Base-by-base conservation (phyloP, 2,888 invertebrate genomes). In the Heteromyza rotundicornis region DNA sequence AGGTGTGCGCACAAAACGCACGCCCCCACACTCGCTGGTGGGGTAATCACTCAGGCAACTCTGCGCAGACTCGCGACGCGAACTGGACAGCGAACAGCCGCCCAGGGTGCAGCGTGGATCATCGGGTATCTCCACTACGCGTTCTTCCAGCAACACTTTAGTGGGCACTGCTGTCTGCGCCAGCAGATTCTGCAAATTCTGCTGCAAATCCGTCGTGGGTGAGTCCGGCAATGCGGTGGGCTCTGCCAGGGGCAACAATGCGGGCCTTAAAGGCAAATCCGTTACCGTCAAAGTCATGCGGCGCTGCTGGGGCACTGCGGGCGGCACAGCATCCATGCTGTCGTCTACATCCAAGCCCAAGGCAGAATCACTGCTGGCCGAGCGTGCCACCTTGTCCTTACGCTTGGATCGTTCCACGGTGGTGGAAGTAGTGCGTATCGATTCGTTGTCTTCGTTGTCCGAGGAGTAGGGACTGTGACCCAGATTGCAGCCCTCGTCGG, bases 1-100 rank as follows among this genome's bases (percentile, higher is more conserved):
- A 0, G 94, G 94, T 0, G 93, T 92, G 63, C 93, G 84, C 81
- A 92, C 91, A 72, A 89, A 91, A 2, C 88, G 82, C 59, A 85
- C 85, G 75, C 71, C 83, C 77, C 69, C 86, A 69, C 84, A 82
- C 59, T 86, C 86, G 16, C 85, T 83, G 53, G 79, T 79, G 0
- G 67, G 70, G 60, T 69, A 76, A 68, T 85, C 85, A 73, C 85
- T 86, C 51, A 76, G 63, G 68, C 76, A 80, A 62, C 83, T 83
- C 47, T 82, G 82, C 1, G 82, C 78, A 8, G 83, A 83, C 58
- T 86, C 86, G 23, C 87, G 82, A 0, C 86, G 79, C 1, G 83
- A 84, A 53, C 73, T 78, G 55, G 80, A 76, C 44, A 77, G 61
- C 7, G 70, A 72, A 24, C 87, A 81, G 57, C 83, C 75, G n/a